Percentiles rank a stretch among this genome's conserved stretches.
phyloP scores from a whole-genome alignment of 2,888 invertebrate species.

The Hemaris fuciformis region DNA sequence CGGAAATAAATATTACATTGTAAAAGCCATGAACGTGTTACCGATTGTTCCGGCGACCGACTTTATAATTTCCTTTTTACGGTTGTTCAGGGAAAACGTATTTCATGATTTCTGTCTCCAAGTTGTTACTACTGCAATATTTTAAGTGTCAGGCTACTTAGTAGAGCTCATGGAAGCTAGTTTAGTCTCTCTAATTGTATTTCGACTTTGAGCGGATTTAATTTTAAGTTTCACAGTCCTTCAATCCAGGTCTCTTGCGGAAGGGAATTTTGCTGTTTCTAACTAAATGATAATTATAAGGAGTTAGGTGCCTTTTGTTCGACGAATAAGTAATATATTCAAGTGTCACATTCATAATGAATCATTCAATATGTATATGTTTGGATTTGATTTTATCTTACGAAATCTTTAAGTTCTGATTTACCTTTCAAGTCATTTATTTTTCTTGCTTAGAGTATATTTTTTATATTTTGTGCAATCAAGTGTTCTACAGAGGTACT shows the following conservation, averaged over 20 bases:
- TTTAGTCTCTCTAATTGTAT: slow-evolving; percentile 1
- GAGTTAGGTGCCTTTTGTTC: not conserved
- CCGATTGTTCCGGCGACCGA: slow-evolving; percentile 7
- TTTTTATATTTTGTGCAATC: too few relatives aligned
- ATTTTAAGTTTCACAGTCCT: not conserved
- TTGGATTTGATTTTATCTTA: too few relatives aligned
- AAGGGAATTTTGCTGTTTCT: not conserved
- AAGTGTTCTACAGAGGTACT: too few relatives aligned
- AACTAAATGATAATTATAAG: not conserved
- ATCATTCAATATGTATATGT: too few relatives aligned
- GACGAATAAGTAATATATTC: not conserved
- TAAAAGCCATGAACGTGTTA: slow-evolving; percentile 10
- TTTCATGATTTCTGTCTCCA: slow-evolving; percentile 18
- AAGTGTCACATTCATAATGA: too few relatives aligned
- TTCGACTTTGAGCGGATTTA: not conserved
- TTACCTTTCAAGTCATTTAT: too few relatives aligned
- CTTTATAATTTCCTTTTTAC: slow-evolving; percentile 21
- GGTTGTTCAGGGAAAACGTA: slow-evolving; percentile 18
- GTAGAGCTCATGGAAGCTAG: slow-evolving; percentile 3
- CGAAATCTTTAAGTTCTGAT: too few relatives aligned
- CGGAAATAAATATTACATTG: slow-evolving; percentile 13
- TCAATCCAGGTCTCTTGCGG: not conserved
- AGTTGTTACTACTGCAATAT: slow-evolving; percentile 17
- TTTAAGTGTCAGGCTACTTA: slow-evolving; percentile 15
- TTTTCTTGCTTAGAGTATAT: too few relatives aligned